Conservation (phyloP, 1,140 invertebrate species). For the Drosophila pandora region DNA sequence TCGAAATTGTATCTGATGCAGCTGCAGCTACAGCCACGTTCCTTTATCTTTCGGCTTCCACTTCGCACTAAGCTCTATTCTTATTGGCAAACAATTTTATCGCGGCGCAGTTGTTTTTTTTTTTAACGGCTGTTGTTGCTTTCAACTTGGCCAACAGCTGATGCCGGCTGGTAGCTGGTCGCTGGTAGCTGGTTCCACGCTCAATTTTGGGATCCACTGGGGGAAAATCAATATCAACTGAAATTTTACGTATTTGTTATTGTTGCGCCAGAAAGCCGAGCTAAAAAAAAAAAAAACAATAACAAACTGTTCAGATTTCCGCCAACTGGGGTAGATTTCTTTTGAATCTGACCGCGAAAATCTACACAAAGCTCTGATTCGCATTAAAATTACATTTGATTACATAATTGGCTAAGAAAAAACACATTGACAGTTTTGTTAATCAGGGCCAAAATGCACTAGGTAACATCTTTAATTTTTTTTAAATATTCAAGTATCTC, state of each 20-base stretch:
- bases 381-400: background rate
- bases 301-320: slow-evolving; percentile 10
- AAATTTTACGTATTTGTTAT: slow-evolving; percentile 35
- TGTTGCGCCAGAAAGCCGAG: slow-evolving; percentile 22
- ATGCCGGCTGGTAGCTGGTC: slow-evolving; percentile 24
- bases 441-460: too few species aligned
- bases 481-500: too few species aligned
- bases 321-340: background rate
- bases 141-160: slow-evolving; percentile 27
- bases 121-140: background rate
- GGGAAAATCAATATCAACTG: slow-evolving; percentile 54
- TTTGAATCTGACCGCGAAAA: slow-evolving; percentile 1
- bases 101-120: slow-evolving; percentile 28
- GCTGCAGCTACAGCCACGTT: slow-evolving; percentile 36
- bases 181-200: slow-evolving; percentile 24
- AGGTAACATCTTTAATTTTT: too few species aligned
- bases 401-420: background rate
- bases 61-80: slow-evolving; percentile 59
- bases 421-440: too few species aligned
- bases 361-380: background rate
- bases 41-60: slow-evolving; percentile 51
- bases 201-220: slow-evolving; percentile 40
- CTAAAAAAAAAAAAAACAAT: slow-evolving; percentile 19
- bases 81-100: slow-evolving; percentile 64
- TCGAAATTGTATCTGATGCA: background rate